phyloP scores from a whole-genome alignment of 53 echinoderm and acorn worm genomes.

The Hippasteria phrygiana region DNA sequence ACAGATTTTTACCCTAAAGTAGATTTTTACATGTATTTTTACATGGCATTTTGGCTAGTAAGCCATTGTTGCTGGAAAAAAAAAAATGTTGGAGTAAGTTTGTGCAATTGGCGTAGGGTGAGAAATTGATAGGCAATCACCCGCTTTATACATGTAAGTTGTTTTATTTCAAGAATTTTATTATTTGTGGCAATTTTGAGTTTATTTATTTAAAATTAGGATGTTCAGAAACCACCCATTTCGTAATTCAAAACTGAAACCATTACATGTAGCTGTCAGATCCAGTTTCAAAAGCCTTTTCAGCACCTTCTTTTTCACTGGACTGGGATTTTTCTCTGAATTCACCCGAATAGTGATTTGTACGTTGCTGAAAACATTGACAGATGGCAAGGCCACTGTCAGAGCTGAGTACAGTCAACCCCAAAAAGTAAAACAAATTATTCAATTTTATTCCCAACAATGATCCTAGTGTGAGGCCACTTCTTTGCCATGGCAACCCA shows the following conservation, averaged over 20 bases:
- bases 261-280: not conserved
- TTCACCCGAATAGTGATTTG: not conserved
- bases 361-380: not conserved
- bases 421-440: not conserved
- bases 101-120: too few relatives aligned
- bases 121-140: too few relatives aligned
- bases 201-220: too few relatives aligned
- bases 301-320: not conserved
- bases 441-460: conserved; percentile 38
- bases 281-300: not conserved
- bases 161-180: too few relatives aligned
- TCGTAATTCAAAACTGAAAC: not conserved
- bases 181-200: too few relatives aligned
- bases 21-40: too few relatives aligned
- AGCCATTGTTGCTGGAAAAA: too few relatives aligned
- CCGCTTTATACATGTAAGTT: too few relatives aligned
- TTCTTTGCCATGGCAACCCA: conserved; percentile 55
- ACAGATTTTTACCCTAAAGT: too few relatives aligned
- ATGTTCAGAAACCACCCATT: too few relatives aligned
- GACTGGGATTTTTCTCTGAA: not conserved
- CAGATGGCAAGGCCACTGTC: not conserved
- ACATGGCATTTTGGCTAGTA: too few relatives aligned
- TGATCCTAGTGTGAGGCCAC: conserved; percentile 57
- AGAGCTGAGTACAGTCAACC: not conserved
- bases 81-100: too few relatives aligned